phyloP scores from a whole-genome alignment of 2,113 vertebrate genomes.

The Copsychus sechellarum region DNA sequence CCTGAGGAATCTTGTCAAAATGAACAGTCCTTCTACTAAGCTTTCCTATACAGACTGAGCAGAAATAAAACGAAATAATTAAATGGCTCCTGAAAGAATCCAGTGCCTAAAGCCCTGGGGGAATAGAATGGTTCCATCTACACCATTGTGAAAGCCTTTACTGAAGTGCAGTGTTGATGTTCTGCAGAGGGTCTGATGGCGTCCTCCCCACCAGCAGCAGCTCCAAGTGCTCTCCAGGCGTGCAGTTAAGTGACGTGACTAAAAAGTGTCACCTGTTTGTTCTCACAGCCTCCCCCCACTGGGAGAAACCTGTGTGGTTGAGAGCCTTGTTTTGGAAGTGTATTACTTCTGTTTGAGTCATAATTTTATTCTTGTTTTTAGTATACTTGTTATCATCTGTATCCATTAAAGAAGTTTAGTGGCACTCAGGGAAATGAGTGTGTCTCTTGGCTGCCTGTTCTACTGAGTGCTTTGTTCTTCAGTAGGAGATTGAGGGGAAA shows the following conservation, averaged over 20 bases:
- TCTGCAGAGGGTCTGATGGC: not conserved
- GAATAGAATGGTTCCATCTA: not conserved
- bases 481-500: not conserved
- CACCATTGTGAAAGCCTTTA: not conserved
- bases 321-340: slow-evolving; percentile 9
- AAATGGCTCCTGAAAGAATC: slow-evolving; percentile 39
- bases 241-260: not conserved
- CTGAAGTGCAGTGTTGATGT: not conserved
- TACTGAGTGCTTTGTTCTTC: not conserved
- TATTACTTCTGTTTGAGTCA: slow-evolving; percentile 19
- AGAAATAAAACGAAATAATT: slow-evolving; percentile 51
- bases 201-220: not conserved
- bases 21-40: slow-evolving; percentile 26
- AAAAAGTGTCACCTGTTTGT: not conserved
- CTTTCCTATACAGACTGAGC: not conserved
- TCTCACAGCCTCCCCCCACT: not conserved
- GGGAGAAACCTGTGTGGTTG: not conserved
- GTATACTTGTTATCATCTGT: slow-evolving; percentile 3
- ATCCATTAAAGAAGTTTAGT: not conserved
- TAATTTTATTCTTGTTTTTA: slow-evolving; percentile 15
- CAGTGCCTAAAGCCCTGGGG: not conserved
- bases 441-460: not conserved
- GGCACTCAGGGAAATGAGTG: not conserved
- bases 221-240: not conserved
- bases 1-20: slow-evolving; percentile 41